These are phyloP conservation scores for Watersipora subatra DNA, from an alignment of 1,140 invertebrate genomes.

Conservation along the genomic window DNA sequence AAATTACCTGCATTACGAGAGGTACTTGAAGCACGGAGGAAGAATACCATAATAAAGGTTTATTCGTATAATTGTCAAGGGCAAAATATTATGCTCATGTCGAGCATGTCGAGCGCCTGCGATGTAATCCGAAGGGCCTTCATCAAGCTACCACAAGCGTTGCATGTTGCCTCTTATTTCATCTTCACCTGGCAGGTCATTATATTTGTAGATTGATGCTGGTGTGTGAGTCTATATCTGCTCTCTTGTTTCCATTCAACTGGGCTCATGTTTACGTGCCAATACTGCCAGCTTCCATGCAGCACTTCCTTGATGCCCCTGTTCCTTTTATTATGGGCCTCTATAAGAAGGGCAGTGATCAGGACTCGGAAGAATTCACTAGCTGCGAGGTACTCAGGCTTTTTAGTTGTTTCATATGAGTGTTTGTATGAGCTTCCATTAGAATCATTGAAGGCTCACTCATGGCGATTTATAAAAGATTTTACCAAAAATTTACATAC, in stretches of 20 bases:
- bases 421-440: too few species aligned
- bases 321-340: slow-evolving; percentile 96
- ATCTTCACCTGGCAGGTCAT: slow-evolving; percentile 29
- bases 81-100: too few species aligned
- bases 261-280: slow-evolving; percentile 99
- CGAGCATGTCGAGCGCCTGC: neutral
- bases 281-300: slow-evolving; percentile 81
- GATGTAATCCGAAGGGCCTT: neutral
- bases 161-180: neutral
- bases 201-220: slow-evolving; percentile 90
- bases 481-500: too few species aligned
- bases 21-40: too few species aligned
- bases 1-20: too few species aligned
- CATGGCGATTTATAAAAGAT: too few species aligned
- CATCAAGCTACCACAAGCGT: neutral
- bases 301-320: slow-evolving; percentile 95
- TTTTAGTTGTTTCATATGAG: neutral
- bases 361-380: slow-evolving; percentile 45
- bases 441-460: too few species aligned
- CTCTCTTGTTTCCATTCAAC: slow-evolving; percentile 79
- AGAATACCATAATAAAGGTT: too few species aligned
- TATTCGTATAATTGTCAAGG: too few species aligned
- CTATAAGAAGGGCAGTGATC: slow-evolving; percentile 33
- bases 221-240: slow-evolving; percentile 81
- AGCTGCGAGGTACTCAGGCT: slow-evolving; percentile 44